Percentiles rank a stretch among this genome's conserved stretches.
These are phyloP conservation scores for Scalopus aquaticus DNA, from an alignment of 2,113 vertebrate genomes.

Conservation along the genomic window DNA sequence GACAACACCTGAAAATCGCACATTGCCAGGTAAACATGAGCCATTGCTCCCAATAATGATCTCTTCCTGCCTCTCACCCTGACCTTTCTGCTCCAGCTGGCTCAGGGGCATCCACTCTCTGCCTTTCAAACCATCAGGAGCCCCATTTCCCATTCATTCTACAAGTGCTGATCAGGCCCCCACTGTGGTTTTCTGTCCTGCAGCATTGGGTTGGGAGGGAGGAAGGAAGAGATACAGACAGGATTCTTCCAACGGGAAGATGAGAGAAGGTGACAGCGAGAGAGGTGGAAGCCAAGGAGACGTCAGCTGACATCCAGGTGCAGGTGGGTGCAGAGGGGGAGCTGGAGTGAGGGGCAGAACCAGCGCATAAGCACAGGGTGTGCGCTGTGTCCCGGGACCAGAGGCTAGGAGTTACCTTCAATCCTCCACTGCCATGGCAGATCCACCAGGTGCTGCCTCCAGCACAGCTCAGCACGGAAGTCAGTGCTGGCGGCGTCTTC, in stretches of 20 bases:
- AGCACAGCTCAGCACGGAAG: background rate
- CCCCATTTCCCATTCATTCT: conserved; percentile 21
- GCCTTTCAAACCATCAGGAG: conserved; percentile 55
- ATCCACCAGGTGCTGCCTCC: rapidly evolving
- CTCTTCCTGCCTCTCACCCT: background rate
- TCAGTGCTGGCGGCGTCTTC: background rate
- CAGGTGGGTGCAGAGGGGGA: rapidly evolving
- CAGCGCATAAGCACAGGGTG: too few species aligned
- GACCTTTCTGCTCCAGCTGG: background rate
- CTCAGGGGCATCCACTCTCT: conserved; percentile 35
- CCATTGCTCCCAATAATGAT: background rate
- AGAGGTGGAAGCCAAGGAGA: background rate
- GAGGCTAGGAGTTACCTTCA: too few species aligned
- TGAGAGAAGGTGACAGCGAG: background rate
- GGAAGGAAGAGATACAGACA: rapidly evolving
- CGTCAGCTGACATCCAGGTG: background rate
- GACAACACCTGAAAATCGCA: background rate
- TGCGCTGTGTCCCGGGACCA: too few species aligned
- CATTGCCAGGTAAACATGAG: conserved; percentile 32
- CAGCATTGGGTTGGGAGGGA: background rate
- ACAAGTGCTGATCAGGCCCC: background rate
- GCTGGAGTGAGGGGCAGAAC: background rate
- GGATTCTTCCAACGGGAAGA: background rate
- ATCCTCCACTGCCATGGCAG: background rate
- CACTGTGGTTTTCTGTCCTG: background rate